A percentile compares a stretch with the other conserved stretches of the same genome.
These are phyloP conservation scores for Pyrrhosoma nymphula DNA, from an alignment of 2,888 invertebrate species.

Conservation along the genomic window DNA sequence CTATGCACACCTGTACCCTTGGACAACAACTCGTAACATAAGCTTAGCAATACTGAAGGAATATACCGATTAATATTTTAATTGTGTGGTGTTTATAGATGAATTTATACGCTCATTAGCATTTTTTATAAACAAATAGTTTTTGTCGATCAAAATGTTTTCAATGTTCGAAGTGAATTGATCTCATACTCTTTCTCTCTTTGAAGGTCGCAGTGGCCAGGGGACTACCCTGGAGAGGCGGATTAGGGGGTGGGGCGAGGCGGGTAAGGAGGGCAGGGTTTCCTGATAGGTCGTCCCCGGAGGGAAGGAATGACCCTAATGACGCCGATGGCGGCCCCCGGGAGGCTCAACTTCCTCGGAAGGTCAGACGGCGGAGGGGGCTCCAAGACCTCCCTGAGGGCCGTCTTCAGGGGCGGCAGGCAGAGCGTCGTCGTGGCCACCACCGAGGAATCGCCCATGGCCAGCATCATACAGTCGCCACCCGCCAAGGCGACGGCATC, in stretches of 20 bases:
- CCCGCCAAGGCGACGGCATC: slow-evolving; percentile 73
- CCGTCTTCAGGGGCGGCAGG: slow-evolving; percentile 49
- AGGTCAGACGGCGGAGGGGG: slow-evolving; percentile 75
- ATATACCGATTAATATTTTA: no score
- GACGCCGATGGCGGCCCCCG: slow-evolving; percentile 75
- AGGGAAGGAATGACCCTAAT: slow-evolving; percentile 60
- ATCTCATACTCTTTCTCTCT: background rate
- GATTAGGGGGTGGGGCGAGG: background rate
- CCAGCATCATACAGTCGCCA: slow-evolving; percentile 73
- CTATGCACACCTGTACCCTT: no score
- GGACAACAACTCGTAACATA: no score
- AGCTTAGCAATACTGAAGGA: no score
- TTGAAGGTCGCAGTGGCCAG: background rate
- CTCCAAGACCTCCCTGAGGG: slow-evolving; percentile 43
- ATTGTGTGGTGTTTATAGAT: no score
- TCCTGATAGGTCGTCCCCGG: background rate
- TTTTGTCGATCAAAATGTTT: background rate
- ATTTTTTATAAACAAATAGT: no score
- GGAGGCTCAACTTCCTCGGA: slow-evolving; percentile 80
- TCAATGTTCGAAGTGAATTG: background rate
- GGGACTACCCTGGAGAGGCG: background rate
- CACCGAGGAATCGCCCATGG: slow-evolving; percentile 71
- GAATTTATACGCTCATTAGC: no score
- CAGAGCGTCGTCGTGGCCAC: slow-evolving; percentile 73
- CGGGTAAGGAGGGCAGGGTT: background rate